phyloP scores from a whole-genome alignment of 2,797 vertebrate genomes.

The Melanogrammus aeglefinus region DNA sequence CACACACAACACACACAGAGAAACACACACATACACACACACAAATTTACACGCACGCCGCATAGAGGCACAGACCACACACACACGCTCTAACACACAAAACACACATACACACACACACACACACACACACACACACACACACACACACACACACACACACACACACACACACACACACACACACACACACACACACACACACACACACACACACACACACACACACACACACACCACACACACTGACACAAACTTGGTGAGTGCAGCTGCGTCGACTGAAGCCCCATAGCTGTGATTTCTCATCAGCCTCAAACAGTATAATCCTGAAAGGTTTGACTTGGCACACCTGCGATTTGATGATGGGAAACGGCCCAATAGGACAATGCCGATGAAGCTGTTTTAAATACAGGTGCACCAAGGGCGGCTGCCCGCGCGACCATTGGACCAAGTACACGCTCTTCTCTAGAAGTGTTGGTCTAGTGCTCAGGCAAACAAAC shows the following conservation, averaged over 20 bases:
- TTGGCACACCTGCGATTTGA: conserved; percentile 20
- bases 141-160: conserved; percentile 7
- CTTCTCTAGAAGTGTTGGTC: neutral
- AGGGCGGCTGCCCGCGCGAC: conserved; percentile 70
- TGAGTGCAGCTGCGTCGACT: conserved; percentile 63
- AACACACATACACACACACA: neutral
- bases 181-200: conserved; percentile 1
- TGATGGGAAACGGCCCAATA: conserved; percentile 60
- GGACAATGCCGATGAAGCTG: conserved; percentile 53
- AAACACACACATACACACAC: neutral
- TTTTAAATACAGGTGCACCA: conserved; percentile 73
- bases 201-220: conserved; percentile 4
- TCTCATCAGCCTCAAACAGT: conserved; percentile 11
- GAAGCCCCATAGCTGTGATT: conserved; percentile 37
- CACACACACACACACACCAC: conserved; percentile 19
- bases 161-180: neutral
- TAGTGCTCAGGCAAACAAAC: conserved; percentile 7
- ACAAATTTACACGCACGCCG: conserved; percentile 20
- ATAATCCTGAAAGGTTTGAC: neutral
- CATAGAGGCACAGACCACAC: neutral
- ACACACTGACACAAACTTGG: neutral
- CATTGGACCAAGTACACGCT: conserved; percentile 33
- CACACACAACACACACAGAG: conserved; percentile 7
- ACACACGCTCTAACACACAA: neutral
- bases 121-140: neutral